Evolutionary conservation across 2,797 vertebrate genomes (phyloP).

Genomic region (Buphagus erythrorhynchus): DNA sequence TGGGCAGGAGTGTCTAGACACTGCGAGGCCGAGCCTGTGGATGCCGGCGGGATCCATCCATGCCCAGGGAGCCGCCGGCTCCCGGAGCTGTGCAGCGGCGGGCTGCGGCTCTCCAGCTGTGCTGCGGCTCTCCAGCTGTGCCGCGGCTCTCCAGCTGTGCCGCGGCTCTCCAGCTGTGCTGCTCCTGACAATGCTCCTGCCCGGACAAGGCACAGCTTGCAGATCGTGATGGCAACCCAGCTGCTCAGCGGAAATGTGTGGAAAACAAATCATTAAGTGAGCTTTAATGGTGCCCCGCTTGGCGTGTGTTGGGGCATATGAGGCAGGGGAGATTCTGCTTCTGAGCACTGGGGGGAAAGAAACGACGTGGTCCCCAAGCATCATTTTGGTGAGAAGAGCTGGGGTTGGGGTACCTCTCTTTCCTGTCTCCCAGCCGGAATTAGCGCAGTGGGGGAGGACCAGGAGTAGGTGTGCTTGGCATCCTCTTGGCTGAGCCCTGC

Average conservation of each 20-base stretch:
- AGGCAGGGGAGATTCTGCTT: not conserved
- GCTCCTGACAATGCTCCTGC: not conserved
- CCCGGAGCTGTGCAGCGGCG: not conserved
- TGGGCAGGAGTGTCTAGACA: not conserved
- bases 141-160: conserved; percentile 18
- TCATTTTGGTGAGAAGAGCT: not conserved
- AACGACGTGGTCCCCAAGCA: not conserved
- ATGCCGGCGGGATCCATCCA: not conserved
- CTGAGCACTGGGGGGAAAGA: not conserved
- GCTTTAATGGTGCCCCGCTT: not conserved
- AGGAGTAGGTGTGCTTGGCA: not conserved
- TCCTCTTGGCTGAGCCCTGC: not conserved
- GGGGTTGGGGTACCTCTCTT: not conserved
- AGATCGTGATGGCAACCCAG: fast-evolving
- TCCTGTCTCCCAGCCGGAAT: not conserved
- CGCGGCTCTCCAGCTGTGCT: conserved; percentile 7
- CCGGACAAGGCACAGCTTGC: not conserved
- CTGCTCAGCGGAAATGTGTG: fast-evolving
- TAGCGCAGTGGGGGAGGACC: not conserved
- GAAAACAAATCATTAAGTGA: not conserved
- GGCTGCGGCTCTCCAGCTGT: not conserved
- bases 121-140: not conserved
- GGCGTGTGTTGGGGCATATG: fast-evolving
- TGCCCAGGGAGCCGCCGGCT: not conserved
- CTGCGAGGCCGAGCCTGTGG: not conserved